Percentiles rank a stretch among this genome's conserved stretches.
Evolutionary conservation across 2,113 vertebrate genomes (phyloP).

Genomic region (Chelonoidis abingdonii): DNA sequence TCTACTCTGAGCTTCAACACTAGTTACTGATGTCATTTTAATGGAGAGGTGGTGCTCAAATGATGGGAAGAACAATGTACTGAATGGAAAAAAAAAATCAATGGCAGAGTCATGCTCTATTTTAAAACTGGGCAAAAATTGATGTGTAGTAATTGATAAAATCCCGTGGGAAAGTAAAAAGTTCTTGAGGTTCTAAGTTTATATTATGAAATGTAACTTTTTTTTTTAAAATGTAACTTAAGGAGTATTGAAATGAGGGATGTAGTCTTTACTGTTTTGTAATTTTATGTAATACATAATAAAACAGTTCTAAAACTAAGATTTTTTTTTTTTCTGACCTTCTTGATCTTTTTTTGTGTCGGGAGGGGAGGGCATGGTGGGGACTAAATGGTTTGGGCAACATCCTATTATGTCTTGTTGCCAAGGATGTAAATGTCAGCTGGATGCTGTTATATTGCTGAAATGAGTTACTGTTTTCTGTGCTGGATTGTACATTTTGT

Average conservation of each 20-base stretch:
- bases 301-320: background rate
- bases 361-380: rapidly evolving
- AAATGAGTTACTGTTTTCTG: rapidly evolving
- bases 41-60: background rate
- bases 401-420: background rate
- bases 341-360: no score
- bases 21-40: background rate
- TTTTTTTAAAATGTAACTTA: background rate
- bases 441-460: background rate
- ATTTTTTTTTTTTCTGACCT: no score
- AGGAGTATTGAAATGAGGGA: background rate
- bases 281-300: background rate
- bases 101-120: background rate
- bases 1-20: background rate
- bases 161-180: background rate
- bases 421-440: background rate
- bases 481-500: background rate
- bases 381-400: background rate
- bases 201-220: no score
- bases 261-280: background rate
- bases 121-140: background rate
- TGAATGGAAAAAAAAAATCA: background rate
- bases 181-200: background rate
- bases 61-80: background rate
- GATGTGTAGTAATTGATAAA: background rate